Evolutionary conservation across 1,140 invertebrate species (phyloP), one percentile per base, ranked within the genome.

Genomic region (Drosophila parabipectinata): DNA sequence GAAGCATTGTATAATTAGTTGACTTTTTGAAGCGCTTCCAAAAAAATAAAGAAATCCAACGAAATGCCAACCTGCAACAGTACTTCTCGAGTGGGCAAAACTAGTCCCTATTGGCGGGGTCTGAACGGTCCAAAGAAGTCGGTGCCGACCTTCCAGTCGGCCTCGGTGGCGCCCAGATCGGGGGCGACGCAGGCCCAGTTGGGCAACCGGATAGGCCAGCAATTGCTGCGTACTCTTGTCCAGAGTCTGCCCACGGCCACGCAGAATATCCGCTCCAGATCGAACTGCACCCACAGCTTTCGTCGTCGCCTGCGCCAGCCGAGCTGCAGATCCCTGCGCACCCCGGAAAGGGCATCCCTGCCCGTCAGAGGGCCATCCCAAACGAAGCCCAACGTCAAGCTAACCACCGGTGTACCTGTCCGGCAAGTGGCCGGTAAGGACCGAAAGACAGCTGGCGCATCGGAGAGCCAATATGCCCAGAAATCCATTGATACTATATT

Each of bases 1-100:
- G 78, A 87, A 87, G 60, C 45, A 77, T 81, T 85, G 74, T 77
- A 81, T 45, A 81, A 87, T 74, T 68, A 53, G 30, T 64, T 72
- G 52, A 68, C 58, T 14, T 10, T 18, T 44, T 24, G 34, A 18
- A 34, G 30, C 39, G 48, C 30, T 45, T 14, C 21, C 24, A 8
- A 58, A 68, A 30, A 61, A 4, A 2, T 4, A 37, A n/a, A 0
- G 28, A 44, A 12, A 8, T 0, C 15, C 15, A 18, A 10, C 7
- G 9, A 68, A 60, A 85, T 84, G 80, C 55, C 57, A 56, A 73
- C 28, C 2, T 21, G 21, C 37, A 44, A 37, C 60, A 41, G 14
- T 4, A 26, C 12, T 6, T 32, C 24, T 6, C 21, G 26, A n/a
- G 32, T 48, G 37, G 6, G 5, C 2, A 34, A n/a, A 18, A 8